phyloP scores from a whole-genome alignment of 2,113 vertebrate genomes.

The Dolichallabes microphthalmus region DNA sequence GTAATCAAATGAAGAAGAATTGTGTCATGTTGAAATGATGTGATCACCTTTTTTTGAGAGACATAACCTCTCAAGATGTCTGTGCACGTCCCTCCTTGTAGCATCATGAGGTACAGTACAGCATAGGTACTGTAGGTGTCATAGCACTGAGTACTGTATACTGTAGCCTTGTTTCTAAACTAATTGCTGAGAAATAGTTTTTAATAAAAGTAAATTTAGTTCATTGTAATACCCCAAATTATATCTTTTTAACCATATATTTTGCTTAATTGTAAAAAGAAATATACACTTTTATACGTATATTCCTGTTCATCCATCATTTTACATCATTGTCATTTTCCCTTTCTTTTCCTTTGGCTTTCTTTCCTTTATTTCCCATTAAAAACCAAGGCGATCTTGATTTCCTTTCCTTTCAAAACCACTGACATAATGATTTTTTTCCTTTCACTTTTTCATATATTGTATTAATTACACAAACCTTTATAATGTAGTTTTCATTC shows the following conservation, averaged over 20 bases:
- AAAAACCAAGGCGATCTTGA: background rate
- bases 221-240: background rate
- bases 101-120: background rate
- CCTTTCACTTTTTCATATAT: background rate
- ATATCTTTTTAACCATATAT: background rate
- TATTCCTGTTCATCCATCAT: background rate
- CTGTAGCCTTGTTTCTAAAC: background rate
- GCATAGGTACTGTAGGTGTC: background rate
- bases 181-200: background rate
- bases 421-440: too few relatives aligned
- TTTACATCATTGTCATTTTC: background rate
- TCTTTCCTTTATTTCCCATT: background rate
- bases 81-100: background rate
- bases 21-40: too few relatives aligned
- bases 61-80: too few relatives aligned
- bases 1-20: too few relatives aligned
- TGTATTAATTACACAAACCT: too few relatives aligned
- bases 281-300: background rate
- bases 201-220: background rate
- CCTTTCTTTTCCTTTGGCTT: background rate
- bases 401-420: too few relatives aligned
- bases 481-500: background rate
- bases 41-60: too few relatives aligned
- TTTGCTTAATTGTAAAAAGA: background rate
- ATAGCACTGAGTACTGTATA: background rate